phyloP scores from a whole-genome alignment of 2,113 vertebrate species.

The Leucoraja erinaceus region DNA sequence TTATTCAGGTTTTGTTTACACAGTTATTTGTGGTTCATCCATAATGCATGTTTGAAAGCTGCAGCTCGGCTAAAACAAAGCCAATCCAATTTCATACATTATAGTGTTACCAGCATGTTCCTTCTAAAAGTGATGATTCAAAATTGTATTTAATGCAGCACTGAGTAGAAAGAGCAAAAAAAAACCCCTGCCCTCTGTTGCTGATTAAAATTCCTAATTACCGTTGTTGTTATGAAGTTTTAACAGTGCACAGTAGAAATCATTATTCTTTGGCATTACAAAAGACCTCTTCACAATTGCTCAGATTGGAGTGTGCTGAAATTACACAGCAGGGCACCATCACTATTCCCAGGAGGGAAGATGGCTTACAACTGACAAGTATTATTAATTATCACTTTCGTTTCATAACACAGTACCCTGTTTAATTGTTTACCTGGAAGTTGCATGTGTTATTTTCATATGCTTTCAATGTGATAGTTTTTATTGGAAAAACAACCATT shows the following conservation, averaged over 20 bases:
- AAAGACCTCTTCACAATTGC: slow-evolving; percentile 32
- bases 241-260: slow-evolving; percentile 30
- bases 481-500: neutral
- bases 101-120: neutral
- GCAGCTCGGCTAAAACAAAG: slow-evolving; percentile 30
- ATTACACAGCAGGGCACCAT: slow-evolving; percentile 34
- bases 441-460: slow-evolving; percentile 28
- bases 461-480: slow-evolving; percentile 19
- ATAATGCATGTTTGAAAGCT: slow-evolving; percentile 30
- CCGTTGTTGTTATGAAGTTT: slow-evolving; percentile 28
- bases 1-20: slow-evolving; percentile 27
- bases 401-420: slow-evolving; percentile 25
- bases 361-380: slow-evolving; percentile 38
- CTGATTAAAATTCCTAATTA: slow-evolving; percentile 37
- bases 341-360: slow-evolving; percentile 27
- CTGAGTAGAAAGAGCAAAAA: neutral
- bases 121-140: slow-evolving; percentile 13
- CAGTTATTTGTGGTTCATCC: slow-evolving; percentile 33
- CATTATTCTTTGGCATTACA: slow-evolving; percentile 34
- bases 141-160: neutral
- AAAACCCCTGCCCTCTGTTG: slow-evolving; percentile 8
- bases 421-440: slow-evolving; percentile 35
- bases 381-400: slow-evolving; percentile 39
- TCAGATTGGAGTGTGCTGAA: slow-evolving; percentile 36
- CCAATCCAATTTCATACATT: slow-evolving; percentile 19